Conservation (phyloP, 2,797 vertebrate genomes). For the Acanthiza pusilla region DNA sequence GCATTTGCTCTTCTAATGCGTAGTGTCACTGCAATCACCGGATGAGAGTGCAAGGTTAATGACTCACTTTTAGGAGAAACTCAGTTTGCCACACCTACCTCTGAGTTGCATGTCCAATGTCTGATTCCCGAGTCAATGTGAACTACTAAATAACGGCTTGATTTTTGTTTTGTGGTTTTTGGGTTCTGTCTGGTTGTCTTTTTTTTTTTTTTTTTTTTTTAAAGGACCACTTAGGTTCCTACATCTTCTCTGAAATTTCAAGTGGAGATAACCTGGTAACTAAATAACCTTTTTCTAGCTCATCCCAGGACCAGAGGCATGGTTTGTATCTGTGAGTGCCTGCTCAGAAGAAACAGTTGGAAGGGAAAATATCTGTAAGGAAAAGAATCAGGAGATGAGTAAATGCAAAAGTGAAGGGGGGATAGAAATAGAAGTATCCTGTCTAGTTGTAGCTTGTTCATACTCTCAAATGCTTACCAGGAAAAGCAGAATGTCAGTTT, state of each 20-base stretch:
- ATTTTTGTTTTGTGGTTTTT: not conserved
- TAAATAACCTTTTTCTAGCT: not conserved
- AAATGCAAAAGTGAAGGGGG: not conserved
- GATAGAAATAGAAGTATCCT: not conserved
- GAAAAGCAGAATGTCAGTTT: not conserved
- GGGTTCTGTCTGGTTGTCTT: not conserved
- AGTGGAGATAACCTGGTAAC: not conserved
- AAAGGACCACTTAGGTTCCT: not conserved
- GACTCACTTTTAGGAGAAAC: not conserved
- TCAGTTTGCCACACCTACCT: not conserved
- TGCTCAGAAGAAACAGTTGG: not conserved
- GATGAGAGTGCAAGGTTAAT: not conserved
- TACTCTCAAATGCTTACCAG: not conserved
- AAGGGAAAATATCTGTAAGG: not conserved
- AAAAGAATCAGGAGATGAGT: not conserved
- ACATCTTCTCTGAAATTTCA: not conserved
- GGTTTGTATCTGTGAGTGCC: not conserved
- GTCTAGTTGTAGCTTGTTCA: not conserved
- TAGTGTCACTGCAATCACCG: not conserved
- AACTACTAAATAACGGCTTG: not conserved
- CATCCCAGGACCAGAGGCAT: fast-evolving
- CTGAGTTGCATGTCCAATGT: too few relatives aligned
- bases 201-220: not conserved
- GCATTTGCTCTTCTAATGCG: not conserved
- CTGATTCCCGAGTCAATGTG: not conserved